Conservation (phyloP, 2,113 vertebrate species). For the pig (Sus scrofa) region DNA sequence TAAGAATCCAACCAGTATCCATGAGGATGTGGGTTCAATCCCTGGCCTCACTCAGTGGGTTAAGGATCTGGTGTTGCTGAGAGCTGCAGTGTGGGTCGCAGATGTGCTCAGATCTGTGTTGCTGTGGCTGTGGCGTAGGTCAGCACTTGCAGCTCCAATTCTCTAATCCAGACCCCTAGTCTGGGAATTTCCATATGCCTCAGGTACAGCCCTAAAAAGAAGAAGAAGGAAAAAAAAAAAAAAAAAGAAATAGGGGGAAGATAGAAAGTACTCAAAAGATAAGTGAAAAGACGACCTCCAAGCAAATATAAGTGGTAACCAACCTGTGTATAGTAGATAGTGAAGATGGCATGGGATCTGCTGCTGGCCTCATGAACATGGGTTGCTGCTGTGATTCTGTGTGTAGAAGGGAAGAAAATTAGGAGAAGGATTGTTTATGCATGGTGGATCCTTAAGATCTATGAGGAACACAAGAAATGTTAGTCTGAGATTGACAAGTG, state of each 20-base stretch:
- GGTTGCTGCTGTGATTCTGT: conserved; percentile 97
- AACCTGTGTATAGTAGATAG: conserved; percentile 98
- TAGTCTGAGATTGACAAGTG: conserved; percentile 15
- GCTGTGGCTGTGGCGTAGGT: too few species aligned
- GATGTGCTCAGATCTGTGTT: too few species aligned
- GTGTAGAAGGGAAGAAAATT: conserved; percentile 58
- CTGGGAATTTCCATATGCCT: too few species aligned
- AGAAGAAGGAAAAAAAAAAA: not conserved
- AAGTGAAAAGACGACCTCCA: not conserved
- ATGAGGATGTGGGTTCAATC: too few species aligned
- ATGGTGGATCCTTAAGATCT: not conserved
- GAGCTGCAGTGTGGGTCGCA: too few species aligned
- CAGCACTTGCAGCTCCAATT: too few species aligned
- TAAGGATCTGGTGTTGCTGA: too few species aligned
- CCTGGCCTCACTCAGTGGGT: too few species aligned
- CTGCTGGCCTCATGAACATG: conserved; percentile 98
- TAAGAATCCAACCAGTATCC: too few species aligned
- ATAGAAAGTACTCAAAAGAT: not conserved
- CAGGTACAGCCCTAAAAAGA: too few species aligned
- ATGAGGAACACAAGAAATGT: conserved; percentile 25
- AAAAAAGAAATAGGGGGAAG: not conserved
- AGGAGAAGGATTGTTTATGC: not conserved
- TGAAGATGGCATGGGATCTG: conserved; percentile 98
- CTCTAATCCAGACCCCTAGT: too few species aligned
- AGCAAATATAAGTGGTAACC: conserved; percentile 53